Conservation (phyloP, 2,797 vertebrate species). For the Sylvilagus floridanus region DNA sequence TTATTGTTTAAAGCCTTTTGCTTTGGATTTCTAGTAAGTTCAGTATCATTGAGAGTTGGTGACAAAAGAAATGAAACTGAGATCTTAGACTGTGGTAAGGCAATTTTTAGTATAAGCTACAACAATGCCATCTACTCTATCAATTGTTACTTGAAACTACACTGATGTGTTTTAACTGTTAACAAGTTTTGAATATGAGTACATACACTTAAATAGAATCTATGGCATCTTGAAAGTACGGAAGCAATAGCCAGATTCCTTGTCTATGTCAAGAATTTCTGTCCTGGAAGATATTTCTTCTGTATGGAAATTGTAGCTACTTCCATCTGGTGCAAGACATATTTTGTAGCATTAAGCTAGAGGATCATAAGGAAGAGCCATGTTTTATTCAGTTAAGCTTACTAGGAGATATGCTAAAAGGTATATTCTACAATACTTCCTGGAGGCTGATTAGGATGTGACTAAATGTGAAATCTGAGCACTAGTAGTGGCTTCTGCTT, state of each 20-base stretch:
- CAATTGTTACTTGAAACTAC: neutral
- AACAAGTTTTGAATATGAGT: neutral
- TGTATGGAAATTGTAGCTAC: conserved; percentile 9
- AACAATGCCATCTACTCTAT: neutral
- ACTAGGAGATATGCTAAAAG: neutral
- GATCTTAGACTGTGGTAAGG: neutral
- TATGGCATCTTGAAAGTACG: conserved; percentile 34
- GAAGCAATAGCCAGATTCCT: conserved; percentile 38
- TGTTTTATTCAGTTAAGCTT: conserved; percentile 26
- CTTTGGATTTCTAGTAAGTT: conserved; percentile 23
- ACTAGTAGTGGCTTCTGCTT: neutral
- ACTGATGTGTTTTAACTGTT: conserved; percentile 10
- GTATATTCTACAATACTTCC: conserved; percentile 9
- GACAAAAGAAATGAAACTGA: neutral
- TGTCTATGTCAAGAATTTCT: conserved; percentile 47
- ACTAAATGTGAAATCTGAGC: conserved; percentile 26
- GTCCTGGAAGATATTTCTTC: conserved; percentile 10
- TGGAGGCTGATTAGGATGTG: neutral
- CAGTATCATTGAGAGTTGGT: neutral
- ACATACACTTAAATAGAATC: conserved; percentile 37
- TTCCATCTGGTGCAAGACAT: conserved; percentile 50
- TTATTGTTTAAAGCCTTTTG: conserved; percentile 34
- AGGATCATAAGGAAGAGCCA: conserved; percentile 16
- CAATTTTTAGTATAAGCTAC: neutral
- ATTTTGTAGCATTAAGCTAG: conserved; percentile 51